These are phyloP conservation scores for Gyps fulvus DNA, from an alignment of 2,113 vertebrate species.

Conservation along the genomic window DNA sequence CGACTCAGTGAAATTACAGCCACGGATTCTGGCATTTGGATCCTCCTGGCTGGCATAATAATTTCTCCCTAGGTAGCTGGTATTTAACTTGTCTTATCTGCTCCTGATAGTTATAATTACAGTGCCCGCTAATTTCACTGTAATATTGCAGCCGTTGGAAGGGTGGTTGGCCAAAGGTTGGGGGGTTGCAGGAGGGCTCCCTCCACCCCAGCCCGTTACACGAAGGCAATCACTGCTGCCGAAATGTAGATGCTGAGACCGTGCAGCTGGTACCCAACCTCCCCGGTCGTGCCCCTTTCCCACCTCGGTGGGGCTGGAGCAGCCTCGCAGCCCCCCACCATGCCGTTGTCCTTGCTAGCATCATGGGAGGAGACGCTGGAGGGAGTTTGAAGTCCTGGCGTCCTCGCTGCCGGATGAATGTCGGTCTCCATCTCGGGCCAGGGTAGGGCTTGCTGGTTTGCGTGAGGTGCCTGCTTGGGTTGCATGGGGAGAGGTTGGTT, in stretches of 20 bases:
- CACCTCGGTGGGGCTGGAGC: background rate
- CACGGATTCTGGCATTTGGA: conserved; percentile 70
- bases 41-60: conserved; percentile 70
- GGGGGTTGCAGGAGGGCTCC: background rate
- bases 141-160: background rate
- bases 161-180: conserved; percentile 8
- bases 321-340: accelerated
- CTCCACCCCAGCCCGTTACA: background rate
- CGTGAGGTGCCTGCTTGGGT: background rate
- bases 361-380: background rate
- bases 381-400: background rate
- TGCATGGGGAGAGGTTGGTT: background rate
- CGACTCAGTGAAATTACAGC: conserved; percentile 69
- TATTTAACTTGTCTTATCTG: conserved; percentile 76
- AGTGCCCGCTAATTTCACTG: conserved; percentile 55
- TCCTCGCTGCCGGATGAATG: background rate
- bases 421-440: accelerated
- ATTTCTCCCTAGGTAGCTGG: conserved; percentile 69
- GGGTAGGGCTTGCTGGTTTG: background rate
- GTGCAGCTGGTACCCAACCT: accelerated
- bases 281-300: background rate
- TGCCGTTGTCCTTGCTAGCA: accelerated
- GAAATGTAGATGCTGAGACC: background rate
- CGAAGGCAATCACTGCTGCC: background rate
- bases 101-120: conserved; percentile 68